phyloP scores from a whole-genome alignment of 2,888 invertebrate genomes.

The Acronicta alni region DNA sequence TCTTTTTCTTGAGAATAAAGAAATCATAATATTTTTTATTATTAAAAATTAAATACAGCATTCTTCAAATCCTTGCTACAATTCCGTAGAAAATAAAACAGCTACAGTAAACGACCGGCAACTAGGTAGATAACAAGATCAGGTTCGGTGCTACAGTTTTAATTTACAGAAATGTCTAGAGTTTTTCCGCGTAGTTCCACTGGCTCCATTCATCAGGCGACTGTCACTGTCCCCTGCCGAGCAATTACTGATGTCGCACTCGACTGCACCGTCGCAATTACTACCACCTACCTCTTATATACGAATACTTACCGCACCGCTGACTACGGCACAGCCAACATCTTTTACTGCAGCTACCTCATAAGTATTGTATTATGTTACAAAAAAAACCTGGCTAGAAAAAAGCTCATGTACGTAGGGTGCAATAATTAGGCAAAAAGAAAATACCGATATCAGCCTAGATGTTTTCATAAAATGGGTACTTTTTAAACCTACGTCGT shows the following conservation, averaged over 20 bases:
- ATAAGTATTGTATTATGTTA: slow-evolving; percentile 4
- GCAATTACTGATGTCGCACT: slow-evolving; percentile 86
- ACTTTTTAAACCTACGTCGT: too few relatives aligned
- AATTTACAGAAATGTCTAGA: slow-evolving; percentile 79
- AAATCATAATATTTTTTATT: not conserved
- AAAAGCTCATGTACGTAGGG: not conserved
- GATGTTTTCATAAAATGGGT: too few relatives aligned
- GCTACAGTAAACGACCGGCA: slow-evolving; percentile 38
- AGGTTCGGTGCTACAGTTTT: slow-evolving; percentile 72
- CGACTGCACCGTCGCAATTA: slow-evolving; percentile 78
- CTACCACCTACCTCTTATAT: slow-evolving; percentile 65
- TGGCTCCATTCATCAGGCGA: slow-evolving; percentile 83
- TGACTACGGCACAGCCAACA: slow-evolving; percentile 28
- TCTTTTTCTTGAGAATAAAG: too few relatives aligned
- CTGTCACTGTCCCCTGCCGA: slow-evolving; percentile 79
- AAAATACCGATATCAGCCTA: too few relatives aligned
- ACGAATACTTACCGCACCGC: slow-evolving; percentile 52
- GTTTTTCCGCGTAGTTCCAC: slow-evolving; percentile 76
- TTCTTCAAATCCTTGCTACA: slow-evolving; percentile 2
- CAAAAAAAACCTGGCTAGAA: not conserved
- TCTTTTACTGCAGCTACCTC: slow-evolving; percentile 38
- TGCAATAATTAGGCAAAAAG: too few relatives aligned
- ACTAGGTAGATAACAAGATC: slow-evolving; percentile 70
- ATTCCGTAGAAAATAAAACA: slow-evolving; percentile 38
- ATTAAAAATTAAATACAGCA: not conserved